A percentile compares a stretch with the other conserved stretches of the same genome.
phyloP scores from a whole-genome alignment of 2,888 invertebrate species.

The Dermolepida albohirtum region DNA sequence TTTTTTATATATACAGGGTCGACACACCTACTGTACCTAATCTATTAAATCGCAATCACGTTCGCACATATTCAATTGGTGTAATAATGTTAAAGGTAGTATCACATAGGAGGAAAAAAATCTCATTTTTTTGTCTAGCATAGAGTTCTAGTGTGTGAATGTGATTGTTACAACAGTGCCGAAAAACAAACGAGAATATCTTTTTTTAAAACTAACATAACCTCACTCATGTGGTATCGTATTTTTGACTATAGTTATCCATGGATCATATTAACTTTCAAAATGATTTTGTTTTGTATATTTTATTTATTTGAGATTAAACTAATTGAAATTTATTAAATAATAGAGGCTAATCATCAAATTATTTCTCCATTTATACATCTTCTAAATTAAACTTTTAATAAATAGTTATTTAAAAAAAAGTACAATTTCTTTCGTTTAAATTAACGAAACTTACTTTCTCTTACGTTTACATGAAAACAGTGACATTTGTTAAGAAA shows the following conservation, averaged over 20 bases:
- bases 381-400: no score
- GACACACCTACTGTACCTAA: constrained; percentile 54
- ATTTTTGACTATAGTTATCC: constrained; percentile 8
- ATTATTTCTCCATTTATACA: no score
- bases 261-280: no score
- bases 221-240: constrained; percentile 15
- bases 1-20: constrained; percentile 52
- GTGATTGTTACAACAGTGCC: constrained; percentile 27
- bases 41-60: constrained; percentile 14
- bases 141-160: constrained; percentile 4
- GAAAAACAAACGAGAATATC: constrained; percentile 2
- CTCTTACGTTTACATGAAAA: no score
- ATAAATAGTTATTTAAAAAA: no score
- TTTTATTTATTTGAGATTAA: no score
- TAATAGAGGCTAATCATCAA: no score
- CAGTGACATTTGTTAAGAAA: no score
- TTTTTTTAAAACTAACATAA: constrained; percentile 19
- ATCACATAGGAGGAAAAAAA: neutral
- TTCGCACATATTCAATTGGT: constrained; percentile 1
- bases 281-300: no score
- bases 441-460: no score
- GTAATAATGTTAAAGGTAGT: neutral
- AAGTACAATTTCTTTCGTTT: no score
- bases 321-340: no score
- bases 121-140: neutral